Evolutionary conservation across 64 coral and sea anemone species (phyloP), one percentile per base, ranked within the genome.

Genomic region (Orbicella faveolata): DNA sequence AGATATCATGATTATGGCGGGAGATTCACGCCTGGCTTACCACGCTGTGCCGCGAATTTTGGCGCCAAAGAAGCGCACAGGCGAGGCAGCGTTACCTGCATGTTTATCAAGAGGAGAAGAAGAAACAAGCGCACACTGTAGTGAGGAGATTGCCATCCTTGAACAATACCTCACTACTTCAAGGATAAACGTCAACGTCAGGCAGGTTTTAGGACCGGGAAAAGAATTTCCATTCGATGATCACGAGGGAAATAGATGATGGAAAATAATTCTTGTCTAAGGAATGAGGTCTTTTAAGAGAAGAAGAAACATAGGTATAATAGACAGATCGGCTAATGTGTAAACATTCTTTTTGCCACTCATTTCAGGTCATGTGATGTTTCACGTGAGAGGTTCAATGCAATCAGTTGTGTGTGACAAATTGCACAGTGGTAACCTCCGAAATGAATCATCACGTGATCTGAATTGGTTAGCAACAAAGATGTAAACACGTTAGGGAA

Each of bases 151-250:
- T 75, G 36, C 37, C 19, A 55, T 87, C 13, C 59, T 94, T 52
- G 25, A 75, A 39, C 59, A 62, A 54, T 94, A 94, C 67, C 53
- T 94, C 1, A 33, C 73, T 25, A 68, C 44, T 17, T 94, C 93
- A 6, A 55, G 93, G 52, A 94, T 94, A 90, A 94, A 94, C 77
- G 61, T 94, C 17, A 94, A 94, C 54, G 89, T 94, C 16, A 89
- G 93, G 87, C 93, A 94, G 70, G 93, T 94, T 20, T 34, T 86
- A 69, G 81, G 20, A 25, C 26, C 88, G 33, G 93, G 74, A 52
- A 62, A 89, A 33, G 61, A 51, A 63, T 94, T 94, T 90, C 87
- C 87, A 53, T 23, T 14, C 17, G 36, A 82, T 85, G 25, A 4
- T 78, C 61, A 57, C 63, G 11, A 20, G 8, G 5, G 34, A 61